Evolutionary conservation across 2,113 vertebrate species (phyloP).

Genomic region (Nannobrachium achirus): DNA sequence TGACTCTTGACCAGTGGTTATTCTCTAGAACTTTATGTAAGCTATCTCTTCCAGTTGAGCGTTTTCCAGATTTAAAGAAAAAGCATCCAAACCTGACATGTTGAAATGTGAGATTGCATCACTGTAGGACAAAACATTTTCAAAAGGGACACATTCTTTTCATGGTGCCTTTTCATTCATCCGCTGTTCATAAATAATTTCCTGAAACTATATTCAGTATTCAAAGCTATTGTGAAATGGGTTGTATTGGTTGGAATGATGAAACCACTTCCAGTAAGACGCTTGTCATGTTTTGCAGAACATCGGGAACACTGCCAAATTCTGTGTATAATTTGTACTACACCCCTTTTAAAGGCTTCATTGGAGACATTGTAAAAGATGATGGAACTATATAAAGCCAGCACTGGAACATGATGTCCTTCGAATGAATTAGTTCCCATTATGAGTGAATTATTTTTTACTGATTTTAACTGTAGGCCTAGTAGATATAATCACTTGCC

Average conservation of each 20-base stretch:
- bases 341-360: constrained; percentile 30
- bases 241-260: constrained; percentile 1
- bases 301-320: constrained; percentile 44
- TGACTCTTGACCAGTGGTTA: too few species aligned
- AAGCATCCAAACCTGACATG: background rate
- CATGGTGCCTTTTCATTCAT: constrained; percentile 9
- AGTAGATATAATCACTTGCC: constrained; percentile 65
- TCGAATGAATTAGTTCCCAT: constrained; percentile 40
- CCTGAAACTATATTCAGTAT: background rate
- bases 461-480: constrained; percentile 52
- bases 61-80: background rate
- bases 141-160: too few species aligned
- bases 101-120: too few species aligned
- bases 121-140: too few species aligned
- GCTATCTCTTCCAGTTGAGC: too few species aligned
- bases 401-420: constrained; percentile 24
- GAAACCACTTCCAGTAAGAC: constrained; percentile 24
- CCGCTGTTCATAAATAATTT: constrained; percentile 17
- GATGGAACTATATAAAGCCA: constrained; percentile 37
- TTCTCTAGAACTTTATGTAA: too few species aligned
- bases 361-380: constrained; percentile 24
- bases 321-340: constrained; percentile 36
- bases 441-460: constrained; percentile 53
- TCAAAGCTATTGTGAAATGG: constrained; percentile 29
- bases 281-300: constrained; percentile 37